phyloP scores from a whole-genome alignment of 1,140 invertebrate species.

The Hyles vespertilio region DNA sequence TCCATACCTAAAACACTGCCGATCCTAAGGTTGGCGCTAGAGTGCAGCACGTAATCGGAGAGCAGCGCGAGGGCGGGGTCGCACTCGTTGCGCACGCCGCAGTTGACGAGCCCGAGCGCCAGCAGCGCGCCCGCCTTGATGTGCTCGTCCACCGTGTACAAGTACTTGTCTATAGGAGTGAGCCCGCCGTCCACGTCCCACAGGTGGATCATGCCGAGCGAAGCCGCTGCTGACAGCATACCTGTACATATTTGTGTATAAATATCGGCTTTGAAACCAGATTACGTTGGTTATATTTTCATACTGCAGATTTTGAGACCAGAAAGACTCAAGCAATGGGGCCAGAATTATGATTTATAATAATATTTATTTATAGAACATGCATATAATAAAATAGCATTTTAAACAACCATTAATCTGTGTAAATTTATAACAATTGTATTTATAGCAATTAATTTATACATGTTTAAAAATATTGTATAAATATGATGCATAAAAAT shows the following conservation, averaged over 20 bases:
- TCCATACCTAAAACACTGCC: conserved; percentile 91
- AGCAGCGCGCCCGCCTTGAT: conserved; percentile 97
- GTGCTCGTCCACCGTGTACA: conserved; percentile 97
- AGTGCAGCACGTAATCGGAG: conserved; percentile 96
- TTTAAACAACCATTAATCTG: too few species aligned
- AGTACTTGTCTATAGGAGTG: conserved; percentile 98
- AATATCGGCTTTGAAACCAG: too few species aligned
- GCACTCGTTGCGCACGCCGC: conserved; percentile 98
- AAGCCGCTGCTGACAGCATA: conserved; percentile 98
- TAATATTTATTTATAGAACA: too few species aligned
- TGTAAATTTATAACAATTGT: too few species aligned
- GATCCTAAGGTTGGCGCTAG: conserved; percentile 92
- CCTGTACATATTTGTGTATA: conserved; percentile 47
- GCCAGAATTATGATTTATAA: too few species aligned
- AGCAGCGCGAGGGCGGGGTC: conserved; percentile 98
- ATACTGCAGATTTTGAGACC: too few species aligned
- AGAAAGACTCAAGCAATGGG: too few species aligned
- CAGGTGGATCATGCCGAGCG: conserved; percentile 92
- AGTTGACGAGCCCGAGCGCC: conserved; percentile 98
- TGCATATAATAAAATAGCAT: too few species aligned
- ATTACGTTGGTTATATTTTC: too few species aligned
- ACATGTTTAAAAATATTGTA: too few species aligned
- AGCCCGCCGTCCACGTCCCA: conserved; percentile 99
- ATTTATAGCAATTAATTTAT: too few species aligned
- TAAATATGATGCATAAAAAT: not conserved